Evolutionary conservation across 2,888 invertebrate genomes (phyloP).

Genomic region (Halocaridina rubra): DNA sequence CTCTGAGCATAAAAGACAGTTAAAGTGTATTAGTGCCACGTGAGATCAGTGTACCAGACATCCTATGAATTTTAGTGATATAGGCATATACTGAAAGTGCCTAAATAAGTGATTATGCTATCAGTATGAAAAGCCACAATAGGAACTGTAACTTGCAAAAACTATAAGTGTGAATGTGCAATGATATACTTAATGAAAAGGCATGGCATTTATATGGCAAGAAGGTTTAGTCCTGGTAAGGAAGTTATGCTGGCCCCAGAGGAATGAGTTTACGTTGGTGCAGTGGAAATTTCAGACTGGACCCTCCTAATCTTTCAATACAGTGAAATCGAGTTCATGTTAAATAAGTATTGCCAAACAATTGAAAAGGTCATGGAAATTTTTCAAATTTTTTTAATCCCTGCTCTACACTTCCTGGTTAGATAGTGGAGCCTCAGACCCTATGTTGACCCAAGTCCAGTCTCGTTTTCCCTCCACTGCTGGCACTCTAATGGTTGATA

Average conservation of each 20-base stretch:
- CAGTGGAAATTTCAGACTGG: slow-evolving; percentile 19
- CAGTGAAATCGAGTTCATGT: no score
- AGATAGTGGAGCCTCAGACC: slow-evolving; percentile 44
- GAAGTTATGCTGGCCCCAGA: slow-evolving; percentile 42
- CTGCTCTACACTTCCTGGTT: slow-evolving; percentile 50
- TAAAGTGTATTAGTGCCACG: no score
- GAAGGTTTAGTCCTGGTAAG: no score
- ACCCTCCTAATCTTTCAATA: slow-evolving; percentile 44
- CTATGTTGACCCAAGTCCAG: slow-evolving; percentile 33
- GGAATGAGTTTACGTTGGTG: slow-evolving; percentile 16
- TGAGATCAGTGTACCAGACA: no score
- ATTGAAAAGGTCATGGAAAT: no score
- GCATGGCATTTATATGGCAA: no score
- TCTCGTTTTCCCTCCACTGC: slow-evolving; percentile 53
- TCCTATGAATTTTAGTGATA: no score
- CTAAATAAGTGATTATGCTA: not conserved
- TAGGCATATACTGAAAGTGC: not conserved
- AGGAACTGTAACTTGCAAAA: slow-evolving; percentile 37
- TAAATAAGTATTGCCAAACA: no score
- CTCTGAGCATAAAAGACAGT: no score
- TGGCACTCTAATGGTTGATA: slow-evolving; percentile 52
- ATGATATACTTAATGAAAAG: no score
- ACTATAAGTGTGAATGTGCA: slow-evolving; percentile 53
- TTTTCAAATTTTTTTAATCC: slow-evolving; percentile 46
- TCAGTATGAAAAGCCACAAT: slow-evolving; percentile 40